Conservation (phyloP, 1,140 invertebrate species). For the Aphelenchoides avenae region DNA sequence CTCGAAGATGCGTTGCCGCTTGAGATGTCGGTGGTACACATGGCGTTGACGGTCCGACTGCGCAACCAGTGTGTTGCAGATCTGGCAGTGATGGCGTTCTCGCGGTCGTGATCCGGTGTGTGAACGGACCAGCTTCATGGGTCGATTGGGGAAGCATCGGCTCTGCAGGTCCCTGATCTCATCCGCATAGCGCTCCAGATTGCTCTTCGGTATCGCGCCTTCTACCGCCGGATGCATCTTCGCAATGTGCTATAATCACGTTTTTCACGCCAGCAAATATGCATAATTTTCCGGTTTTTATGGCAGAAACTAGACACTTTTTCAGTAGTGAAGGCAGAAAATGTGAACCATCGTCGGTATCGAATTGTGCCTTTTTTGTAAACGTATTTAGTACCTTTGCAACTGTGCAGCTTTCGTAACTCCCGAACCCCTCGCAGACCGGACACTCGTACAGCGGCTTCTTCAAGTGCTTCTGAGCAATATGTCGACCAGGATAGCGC, state of each 20-base stretch:
- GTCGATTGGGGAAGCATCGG: conserved; percentile 50
- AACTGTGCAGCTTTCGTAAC: conserved; percentile 46
- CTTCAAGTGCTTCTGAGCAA: conserved; percentile 50
- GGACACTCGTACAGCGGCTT: conserved; percentile 51
- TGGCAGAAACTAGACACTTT: conserved; percentile 5
- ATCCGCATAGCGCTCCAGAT: conserved; percentile 46
- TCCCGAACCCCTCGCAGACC: conserved; percentile 44
- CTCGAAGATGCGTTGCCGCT: conserved; percentile 32
- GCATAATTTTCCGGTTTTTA: too few relatives aligned
- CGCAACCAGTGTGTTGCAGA: conserved; percentile 41
- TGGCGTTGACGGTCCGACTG: conserved; percentile 50
- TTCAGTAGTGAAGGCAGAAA: neutral
- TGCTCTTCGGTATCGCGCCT: conserved; percentile 31
- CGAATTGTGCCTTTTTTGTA: neutral
- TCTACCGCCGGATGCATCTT: conserved; percentile 40
- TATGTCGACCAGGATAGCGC: conserved; percentile 51
- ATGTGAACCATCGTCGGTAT: too few relatives aligned
- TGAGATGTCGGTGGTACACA: conserved; percentile 47
- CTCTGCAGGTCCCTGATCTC: conserved; percentile 47
- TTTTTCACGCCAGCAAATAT: conserved; percentile 28
- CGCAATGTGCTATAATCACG: too few relatives aligned
- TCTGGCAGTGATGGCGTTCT: conserved; percentile 38
- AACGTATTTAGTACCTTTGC: conserved; percentile 1
- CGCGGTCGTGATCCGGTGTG: conserved; percentile 22
- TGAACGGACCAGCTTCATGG: conserved; percentile 47